Evolutionary conservation across 2,797 vertebrate genomes (phyloP).

Genomic region (Sebastes nivosus): DNA sequence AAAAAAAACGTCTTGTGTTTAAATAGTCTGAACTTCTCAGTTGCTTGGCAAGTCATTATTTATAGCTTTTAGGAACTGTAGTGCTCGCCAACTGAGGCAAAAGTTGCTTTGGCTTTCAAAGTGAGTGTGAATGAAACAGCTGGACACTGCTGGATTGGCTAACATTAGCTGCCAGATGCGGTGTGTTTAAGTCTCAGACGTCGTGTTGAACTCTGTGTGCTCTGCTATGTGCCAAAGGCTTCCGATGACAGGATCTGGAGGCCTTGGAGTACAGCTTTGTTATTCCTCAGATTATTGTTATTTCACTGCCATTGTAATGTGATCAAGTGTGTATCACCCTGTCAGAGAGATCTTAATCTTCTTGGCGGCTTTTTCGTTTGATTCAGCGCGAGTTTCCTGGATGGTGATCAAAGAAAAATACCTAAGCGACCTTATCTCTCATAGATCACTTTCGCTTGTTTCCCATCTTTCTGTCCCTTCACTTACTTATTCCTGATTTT

Average conservation of each 20-base stretch:
- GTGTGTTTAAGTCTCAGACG: slow-evolving; percentile 56
- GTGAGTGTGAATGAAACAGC: slow-evolving; percentile 72
- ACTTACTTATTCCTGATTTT: slow-evolving; percentile 22
- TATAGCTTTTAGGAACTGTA: slow-evolving; percentile 59
- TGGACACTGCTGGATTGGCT: slow-evolving; percentile 65
- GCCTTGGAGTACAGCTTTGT: slow-evolving; percentile 64
- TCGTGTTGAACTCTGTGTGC: slow-evolving; percentile 62
- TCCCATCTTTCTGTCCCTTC: slow-evolving; percentile 40
- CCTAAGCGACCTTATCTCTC: slow-evolving; percentile 39
- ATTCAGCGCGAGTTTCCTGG: slow-evolving; percentile 74
- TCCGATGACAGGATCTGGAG: slow-evolving; percentile 65
- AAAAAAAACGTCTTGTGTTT: slow-evolving; percentile 39
- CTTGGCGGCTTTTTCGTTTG: slow-evolving; percentile 57
- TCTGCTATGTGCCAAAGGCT: slow-evolving; percentile 55
- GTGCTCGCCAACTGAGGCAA: slow-evolving; percentile 54
- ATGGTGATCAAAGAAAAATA: slow-evolving; percentile 73
- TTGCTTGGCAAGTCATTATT: slow-evolving; percentile 64
- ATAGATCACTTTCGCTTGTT: slow-evolving; percentile 42
- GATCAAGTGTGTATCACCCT: slow-evolving; percentile 73
- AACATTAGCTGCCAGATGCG: slow-evolving; percentile 63
- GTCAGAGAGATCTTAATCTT: slow-evolving; percentile 74
- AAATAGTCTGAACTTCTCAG: slow-evolving; percentile 58
- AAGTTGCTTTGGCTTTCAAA: slow-evolving; percentile 57
- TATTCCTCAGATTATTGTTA: slow-evolving; percentile 75
- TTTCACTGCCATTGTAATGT: slow-evolving; percentile 78